phyloP scores from a whole-genome alignment of 2,797 vertebrate species.

The Sandelia bainsii region DNA sequence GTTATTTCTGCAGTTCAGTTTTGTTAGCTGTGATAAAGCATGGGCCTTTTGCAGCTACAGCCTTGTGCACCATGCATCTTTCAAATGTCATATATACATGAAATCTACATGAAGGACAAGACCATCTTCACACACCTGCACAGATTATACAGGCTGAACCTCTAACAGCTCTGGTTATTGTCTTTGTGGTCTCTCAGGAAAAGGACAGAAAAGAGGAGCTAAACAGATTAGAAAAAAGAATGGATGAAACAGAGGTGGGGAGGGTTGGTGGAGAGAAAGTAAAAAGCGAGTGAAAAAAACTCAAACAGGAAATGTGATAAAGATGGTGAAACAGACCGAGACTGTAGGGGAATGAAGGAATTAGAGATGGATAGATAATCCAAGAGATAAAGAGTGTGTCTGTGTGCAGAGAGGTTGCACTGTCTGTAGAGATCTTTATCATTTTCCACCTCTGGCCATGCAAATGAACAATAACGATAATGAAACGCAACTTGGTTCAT shows the following conservation, averaged over 20 bases:
- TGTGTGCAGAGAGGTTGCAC: slow-evolving; percentile 32
- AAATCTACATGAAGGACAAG: slow-evolving; percentile 44
- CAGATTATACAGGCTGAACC: slow-evolving; percentile 65
- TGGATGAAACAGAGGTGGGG: slow-evolving; percentile 28
- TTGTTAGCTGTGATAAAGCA: slow-evolving; percentile 35
- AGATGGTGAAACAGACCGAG: slow-evolving; percentile 45
- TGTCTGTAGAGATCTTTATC: slow-evolving; percentile 73
- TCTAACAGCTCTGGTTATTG: slow-evolving; percentile 73
- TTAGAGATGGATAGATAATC: slow-evolving; percentile 60
- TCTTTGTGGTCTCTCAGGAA: slow-evolving; percentile 69
- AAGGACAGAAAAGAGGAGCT: slow-evolving; percentile 51
- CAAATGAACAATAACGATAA: slow-evolving; percentile 71
- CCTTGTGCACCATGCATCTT: slow-evolving; percentile 20
- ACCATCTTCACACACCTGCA: slow-evolving; percentile 40
- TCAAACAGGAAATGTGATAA: slow-evolving; percentile 33
- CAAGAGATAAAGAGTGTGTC: slow-evolving; percentile 42
- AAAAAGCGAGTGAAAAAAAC: slow-evolving; percentile 26
- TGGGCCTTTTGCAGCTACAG: slow-evolving; percentile 14
- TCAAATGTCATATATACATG: slow-evolving; percentile 30
- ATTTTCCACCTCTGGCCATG: slow-evolving; percentile 72
- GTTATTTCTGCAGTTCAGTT: slow-evolving; percentile 16
- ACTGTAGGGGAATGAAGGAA: slow-evolving; percentile 47
- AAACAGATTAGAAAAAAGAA: slow-evolving; percentile 53
- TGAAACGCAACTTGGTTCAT: slow-evolving; percentile 68
- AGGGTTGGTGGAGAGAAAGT: slow-evolving; percentile 17